Evolutionary conservation across 2,113 vertebrate species (phyloP), one percentile per base, ranked within the genome.

Genomic region (Colossoma macropomum): DNA sequence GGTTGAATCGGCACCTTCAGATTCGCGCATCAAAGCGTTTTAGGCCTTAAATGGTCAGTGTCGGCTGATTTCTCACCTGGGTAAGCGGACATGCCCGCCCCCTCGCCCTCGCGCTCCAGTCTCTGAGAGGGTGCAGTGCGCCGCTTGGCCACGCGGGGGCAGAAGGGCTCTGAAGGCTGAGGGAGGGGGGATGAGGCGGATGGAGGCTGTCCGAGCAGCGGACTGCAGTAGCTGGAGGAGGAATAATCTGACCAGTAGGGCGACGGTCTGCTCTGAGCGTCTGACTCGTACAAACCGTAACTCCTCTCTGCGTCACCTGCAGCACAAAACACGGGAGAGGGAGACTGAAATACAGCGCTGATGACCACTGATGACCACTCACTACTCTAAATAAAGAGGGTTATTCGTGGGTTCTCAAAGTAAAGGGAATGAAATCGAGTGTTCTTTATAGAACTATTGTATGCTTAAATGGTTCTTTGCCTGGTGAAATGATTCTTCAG

Each of bases 91-190:
- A 95, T 94, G n/a, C 90, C 92, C 0, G 89, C 16, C 73, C 90
- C 82, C 8, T 91, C 91, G 0, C 90, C 86, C 38, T 94, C 93
- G 27, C 91, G 79, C n/a, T 93, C 93, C 0, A 86, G 63, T 84
- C 92, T 92, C 59, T 91, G 93, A 0, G 81, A 62, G 27, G 86
- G 45, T 23, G 88, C 27, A 65, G 27, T 90, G 80, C 92, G 93
- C n/a, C 92, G 89, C 86, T 95, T 95, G 75, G 82, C 89, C 92
- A 94, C 91, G 83, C 93, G 94, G 66, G 91, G 91, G 88, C 93
- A 95, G 92, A 92, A 93, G 8, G 86, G 90, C 76, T 91, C 92
- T 21, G 91, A 48, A 10, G 93, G 23, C 60, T 86, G 90, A 2
- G 89, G 76, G 48, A 79, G 30, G 15, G 86, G 34, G 56, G 79